These are phyloP conservation scores for Drosophila cognata DNA, from an alignment of 2,888 invertebrate species.

Conservation along the genomic window DNA sequence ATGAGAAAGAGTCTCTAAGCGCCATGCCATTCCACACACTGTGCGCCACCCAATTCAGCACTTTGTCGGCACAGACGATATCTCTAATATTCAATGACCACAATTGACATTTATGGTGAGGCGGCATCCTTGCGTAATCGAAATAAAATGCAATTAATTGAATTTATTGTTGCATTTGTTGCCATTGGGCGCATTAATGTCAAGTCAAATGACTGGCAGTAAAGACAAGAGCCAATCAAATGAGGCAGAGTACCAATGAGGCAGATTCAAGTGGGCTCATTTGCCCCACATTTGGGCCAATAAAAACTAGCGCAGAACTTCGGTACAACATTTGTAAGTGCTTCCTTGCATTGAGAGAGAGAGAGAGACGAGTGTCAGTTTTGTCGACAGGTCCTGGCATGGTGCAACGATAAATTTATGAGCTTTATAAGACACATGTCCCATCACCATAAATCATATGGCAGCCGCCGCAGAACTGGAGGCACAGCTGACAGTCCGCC, in stretches of 20 bases:
- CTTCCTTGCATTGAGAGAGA: neutral
- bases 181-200: slow-evolving; percentile 45
- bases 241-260: slow-evolving; percentile 1
- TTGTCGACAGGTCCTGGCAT: slow-evolving; percentile 45
- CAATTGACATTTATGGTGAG: slow-evolving; percentile 68
- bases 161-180: slow-evolving; percentile 78
- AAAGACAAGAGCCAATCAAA: slow-evolving; percentile 41
- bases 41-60: neutral
- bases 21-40: neutral
- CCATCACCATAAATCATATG: slow-evolving; percentile 80
- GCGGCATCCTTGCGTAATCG: slow-evolving; percentile 59
- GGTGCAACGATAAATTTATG: slow-evolving; percentile 76
- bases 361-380: slow-evolving; percentile 23
- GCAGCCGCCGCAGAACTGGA: slow-evolving; percentile 31
- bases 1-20: slow-evolving; percentile 39
- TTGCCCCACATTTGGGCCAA: slow-evolving; percentile 1
- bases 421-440: slow-evolving; percentile 82
- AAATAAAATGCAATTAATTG: slow-evolving; percentile 80
- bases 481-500: slow-evolving; percentile 38
- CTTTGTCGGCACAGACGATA: neutral
- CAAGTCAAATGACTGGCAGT: slow-evolving; percentile 41
- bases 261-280: slow-evolving; percentile 2
- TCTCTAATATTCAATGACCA: slow-evolving; percentile 65
- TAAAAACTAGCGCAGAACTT: slow-evolving; percentile 10
- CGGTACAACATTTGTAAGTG: neutral